Conservation (phyloP, 2,113 vertebrate species). For the Tetrao urogallus region DNA sequence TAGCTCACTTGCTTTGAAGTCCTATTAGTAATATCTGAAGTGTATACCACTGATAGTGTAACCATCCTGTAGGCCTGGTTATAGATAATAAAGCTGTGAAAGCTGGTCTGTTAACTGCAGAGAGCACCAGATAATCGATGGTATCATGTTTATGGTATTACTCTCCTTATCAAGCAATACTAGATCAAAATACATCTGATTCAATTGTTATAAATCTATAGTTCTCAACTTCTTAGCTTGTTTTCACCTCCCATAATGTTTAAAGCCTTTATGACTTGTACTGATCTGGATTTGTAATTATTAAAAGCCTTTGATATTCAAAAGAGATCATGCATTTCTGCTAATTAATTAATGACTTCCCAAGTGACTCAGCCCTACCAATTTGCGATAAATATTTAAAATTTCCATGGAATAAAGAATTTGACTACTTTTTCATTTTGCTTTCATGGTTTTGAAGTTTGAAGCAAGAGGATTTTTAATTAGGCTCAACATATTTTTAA, state of each 20-base stretch:
- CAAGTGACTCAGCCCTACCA: constrained; percentile 64
- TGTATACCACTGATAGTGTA: fast-evolving
- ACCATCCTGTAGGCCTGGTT: not conserved
- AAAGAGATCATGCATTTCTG: constrained; percentile 65
- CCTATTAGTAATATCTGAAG: not conserved
- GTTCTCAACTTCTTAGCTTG: constrained; percentile 48
- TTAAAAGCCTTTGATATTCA: constrained; percentile 77
- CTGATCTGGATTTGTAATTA: constrained; percentile 74
- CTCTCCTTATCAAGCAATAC: not conserved
- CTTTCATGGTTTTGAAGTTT: constrained; percentile 3
- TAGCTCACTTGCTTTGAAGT: not conserved
- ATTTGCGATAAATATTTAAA: constrained; percentile 73
- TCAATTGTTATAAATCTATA: constrained; percentile 45
- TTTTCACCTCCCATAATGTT: constrained; percentile 63
- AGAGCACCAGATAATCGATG: not conserved
- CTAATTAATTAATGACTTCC: constrained; percentile 78
- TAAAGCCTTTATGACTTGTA: constrained; percentile 54
- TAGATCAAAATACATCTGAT: constrained; percentile 45
- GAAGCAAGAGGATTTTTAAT: not conserved
- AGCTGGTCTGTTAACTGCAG: not conserved
- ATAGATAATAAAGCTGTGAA: not conserved
- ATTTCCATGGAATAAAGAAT: constrained; percentile 45
- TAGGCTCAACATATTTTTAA: not conserved
- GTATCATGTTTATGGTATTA: not conserved
- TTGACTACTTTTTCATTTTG: not conserved